Evolutionary conservation across 2,113 vertebrate species (phyloP), one percentile per base, ranked within the genome.

Genomic region (Ploceus nigricollis): DNA sequence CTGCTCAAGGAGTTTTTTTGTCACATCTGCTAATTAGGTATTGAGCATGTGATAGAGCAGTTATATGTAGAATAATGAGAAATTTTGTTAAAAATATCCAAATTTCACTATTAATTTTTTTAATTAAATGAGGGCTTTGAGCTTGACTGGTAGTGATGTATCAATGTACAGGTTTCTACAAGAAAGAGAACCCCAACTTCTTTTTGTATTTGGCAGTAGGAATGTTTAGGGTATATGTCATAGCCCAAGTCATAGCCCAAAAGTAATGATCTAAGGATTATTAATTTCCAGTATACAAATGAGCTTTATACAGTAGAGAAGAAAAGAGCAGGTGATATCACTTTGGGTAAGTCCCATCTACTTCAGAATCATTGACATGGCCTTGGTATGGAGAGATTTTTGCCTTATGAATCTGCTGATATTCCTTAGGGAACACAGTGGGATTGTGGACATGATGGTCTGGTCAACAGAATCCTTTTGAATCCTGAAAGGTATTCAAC

Each of bases 151-250:
- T 2, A 64, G 30, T 4, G 3, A 42, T 22, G 12, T n/a, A n/a
- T 39, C 27, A 42, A 33, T 42, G 6, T 28, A 71, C 9, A 27
- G 11, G 16, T 47, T 51, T 89, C 45, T 68, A 35, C 8, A 60
- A 48, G 47, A 27, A 48, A 25, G 64, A 40, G 11, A 70, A 5
- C 4, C 0, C 3, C 7, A 45, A 64, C 1, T 6, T 69, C 4
- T 47, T 71, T 51, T 73, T 70, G 14, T 44, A 15, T 44, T 44
- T 27, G 23, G 19, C 11, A 60, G 9, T 31, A 68, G 6, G 9
- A 13, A 50, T 42, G 23, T 70, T 89, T 91, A 75, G 28, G 19
- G 20, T 50, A 25, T 6, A 53, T 5, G 1, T 31, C 7, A 15
- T 23, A 42, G 11, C 82, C 44, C 39, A 87, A 82, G 60, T 16